Conservation (phyloP, 2,888 invertebrate species). For the Hirtodrosophila duncani region DNA sequence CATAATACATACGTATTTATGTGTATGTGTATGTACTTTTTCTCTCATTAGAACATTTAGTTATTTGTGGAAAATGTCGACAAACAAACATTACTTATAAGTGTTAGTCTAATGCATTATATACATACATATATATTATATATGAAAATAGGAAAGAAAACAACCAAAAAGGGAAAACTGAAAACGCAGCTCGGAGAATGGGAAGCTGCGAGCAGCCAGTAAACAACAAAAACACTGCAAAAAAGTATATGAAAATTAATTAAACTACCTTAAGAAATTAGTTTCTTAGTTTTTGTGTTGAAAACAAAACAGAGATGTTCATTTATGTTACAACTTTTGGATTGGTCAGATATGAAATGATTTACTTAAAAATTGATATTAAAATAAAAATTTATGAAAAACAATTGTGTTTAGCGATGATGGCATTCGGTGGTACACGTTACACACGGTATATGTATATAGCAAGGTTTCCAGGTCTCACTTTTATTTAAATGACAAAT, state of each 20-base stretch:
- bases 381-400: conserved; percentile 67
- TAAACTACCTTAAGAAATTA: conserved; percentile 51
- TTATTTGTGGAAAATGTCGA: conserved; percentile 63
- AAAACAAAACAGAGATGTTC: conserved; percentile 35
- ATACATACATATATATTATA: conserved; percentile 53
- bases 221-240: conserved; percentile 31
- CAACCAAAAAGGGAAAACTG: conserved; percentile 35
- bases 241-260: conserved; percentile 18
- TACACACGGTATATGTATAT: too few species aligned
- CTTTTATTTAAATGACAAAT: too few species aligned
- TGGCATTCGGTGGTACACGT: not conserved
- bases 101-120: conserved; percentile 75
- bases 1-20: conserved; percentile 46
- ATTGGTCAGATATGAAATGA: conserved; percentile 66
- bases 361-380: conserved; percentile 71
- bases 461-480: conserved; percentile 34
- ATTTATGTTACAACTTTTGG: conserved; percentile 48
- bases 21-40: conserved; percentile 55
- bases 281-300: conserved; percentile 59
- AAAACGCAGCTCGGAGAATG: conserved; percentile 29
- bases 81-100: conserved; percentile 64
- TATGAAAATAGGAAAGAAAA: conserved; percentile 32
- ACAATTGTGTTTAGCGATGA: not conserved
- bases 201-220: conserved; percentile 21
- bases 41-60: conserved; percentile 73